Evolutionary conservation across 2,888 invertebrate species (phyloP), one percentile per base, ranked within the genome.

Genomic region (Megamerina dolium): DNA sequence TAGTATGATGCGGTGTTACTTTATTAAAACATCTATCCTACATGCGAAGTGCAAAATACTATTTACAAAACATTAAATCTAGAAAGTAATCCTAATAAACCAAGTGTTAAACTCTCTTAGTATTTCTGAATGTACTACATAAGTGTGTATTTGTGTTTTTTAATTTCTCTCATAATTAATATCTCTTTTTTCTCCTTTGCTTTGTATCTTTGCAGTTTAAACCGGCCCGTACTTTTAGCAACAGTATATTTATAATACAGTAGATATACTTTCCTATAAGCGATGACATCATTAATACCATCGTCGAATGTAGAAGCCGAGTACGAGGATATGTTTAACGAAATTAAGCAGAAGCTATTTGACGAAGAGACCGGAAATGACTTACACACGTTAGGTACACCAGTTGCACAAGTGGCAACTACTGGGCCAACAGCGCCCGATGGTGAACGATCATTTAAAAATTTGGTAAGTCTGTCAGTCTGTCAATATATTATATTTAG

Each of bases 321-420:
- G 53, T 72, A 72, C 64, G 72, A 75, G 74, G 70, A 76, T 74
- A 68, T 78, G 78, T 74, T 77, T 50, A 90, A 90, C 73, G 91
- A 91, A 78, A 90, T 91, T 66, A 90, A 90, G 51, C 81, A 88
- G 70, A 91, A 91, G 75, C 77, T 91, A 56, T 91, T 90, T 74
- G 90, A 90, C 52, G 88, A 89, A 72, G 89, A 90, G 72, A 70
- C 73, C 62, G 72, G 71, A 52, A 72, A 72, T 68, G 71, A 71
- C 57, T 64, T 72, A 54, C 73, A 72, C 53, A 71, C 73, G 46
- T 61, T 71, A 54, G 71, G 70, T 43, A 70, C 72, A 53, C 72
- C 71, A 53, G 71, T 72, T 57, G 72, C 72, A 51, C 72, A 71
- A 57, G 66, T 70, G 60, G 71, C 70, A 53, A 70, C 71, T 51